Conservation (phyloP, 2,113 vertebrate genomes). For the Rallus limicola region DNA sequence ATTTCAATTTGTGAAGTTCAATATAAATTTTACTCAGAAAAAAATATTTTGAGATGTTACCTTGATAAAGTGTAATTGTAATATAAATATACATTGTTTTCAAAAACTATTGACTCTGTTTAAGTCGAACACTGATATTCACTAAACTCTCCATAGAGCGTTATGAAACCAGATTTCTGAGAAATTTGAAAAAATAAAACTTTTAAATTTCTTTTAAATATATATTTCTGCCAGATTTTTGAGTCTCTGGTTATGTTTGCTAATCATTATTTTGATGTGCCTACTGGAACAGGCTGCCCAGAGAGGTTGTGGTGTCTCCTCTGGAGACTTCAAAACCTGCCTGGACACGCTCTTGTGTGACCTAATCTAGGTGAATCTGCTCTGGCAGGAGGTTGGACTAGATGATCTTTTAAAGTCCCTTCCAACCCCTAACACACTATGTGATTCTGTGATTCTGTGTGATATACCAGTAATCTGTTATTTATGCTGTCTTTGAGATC, state of each 20-base stretch:
- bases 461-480: background rate
- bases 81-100: background rate
- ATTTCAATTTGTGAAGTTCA: background rate
- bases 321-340: no score
- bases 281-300: no score
- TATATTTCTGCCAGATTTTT: background rate
- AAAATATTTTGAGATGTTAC: background rate
- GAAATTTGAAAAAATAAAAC: background rate
- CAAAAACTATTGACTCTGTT: background rate
- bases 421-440: no score
- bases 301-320: no score
- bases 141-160: background rate
- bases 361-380: no score
- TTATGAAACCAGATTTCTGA: background rate
- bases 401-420: no score
- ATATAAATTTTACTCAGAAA: background rate
- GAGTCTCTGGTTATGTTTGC: background rate
- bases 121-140: background rate
- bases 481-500: background rate
- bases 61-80: background rate
- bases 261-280: background rate
- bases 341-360: no score
- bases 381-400: no score
- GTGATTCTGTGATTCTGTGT: no score
- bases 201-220: background rate